Evolutionary conservation across 2,888 invertebrate genomes (phyloP), one percentile per base, ranked within the genome.

Genomic region (Ichneumon xanthorius): DNA sequence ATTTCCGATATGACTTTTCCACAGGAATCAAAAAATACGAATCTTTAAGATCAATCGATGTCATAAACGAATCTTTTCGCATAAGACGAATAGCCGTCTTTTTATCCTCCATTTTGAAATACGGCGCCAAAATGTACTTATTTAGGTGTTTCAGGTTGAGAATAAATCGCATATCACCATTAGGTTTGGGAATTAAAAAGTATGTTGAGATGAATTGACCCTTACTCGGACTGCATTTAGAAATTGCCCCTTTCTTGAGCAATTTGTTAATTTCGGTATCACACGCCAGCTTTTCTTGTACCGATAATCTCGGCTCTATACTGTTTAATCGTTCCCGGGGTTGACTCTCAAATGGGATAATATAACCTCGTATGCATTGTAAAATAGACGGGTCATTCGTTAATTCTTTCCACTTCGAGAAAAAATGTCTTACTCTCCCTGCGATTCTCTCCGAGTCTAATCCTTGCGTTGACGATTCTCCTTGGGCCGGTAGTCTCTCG

Each of bases 171-270:
- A 40, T 68, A n/a, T 68, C 55, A 11, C 75, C 48, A 33, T 75
- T 75, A 11, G 33, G 50, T 14, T 65, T 40, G 2, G 45, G 61
- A 16, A 71, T 63, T 48, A 71, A 63, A 65, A 80, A 80, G 33
- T 76, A 84, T n/a, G 80, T 2, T 16, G 71, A 80, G 16, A 80
- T 37, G 6, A 70, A 84, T 37, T 84, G 75, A 4, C 22, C 33
- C 26, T 80, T 58, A 65, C 22, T 14, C 4, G 50, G 26, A 22
- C 19, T 61, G 16, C 70, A 53, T 70, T 3, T 65, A 3, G 75
- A 75, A 26, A 84, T 65, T 33, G 75, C 83, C 6, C 79, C 79
- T 81, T 81, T 78, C 55, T 16, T n/a, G 6, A 80, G 65, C 14
- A 68, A 53, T 50, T 73, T 79, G n/a, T n/a, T n/a, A n/a, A n/a